These are phyloP conservation scores for Drosophila prosaltans DNA, from an alignment of 1,140 invertebrate genomes.

Conservation along the genomic window DNA sequence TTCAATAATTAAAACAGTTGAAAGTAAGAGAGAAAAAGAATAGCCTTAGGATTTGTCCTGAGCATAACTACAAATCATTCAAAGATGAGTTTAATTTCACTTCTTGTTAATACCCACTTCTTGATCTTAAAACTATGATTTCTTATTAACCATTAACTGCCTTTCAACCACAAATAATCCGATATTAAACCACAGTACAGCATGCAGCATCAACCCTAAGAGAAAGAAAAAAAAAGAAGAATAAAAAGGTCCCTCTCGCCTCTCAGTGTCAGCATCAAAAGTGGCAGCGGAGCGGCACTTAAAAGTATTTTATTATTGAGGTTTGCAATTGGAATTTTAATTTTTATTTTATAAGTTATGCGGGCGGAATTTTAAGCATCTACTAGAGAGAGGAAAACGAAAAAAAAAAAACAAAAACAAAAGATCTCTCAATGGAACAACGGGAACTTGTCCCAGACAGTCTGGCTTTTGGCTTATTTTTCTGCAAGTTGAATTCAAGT, in stretches of 20 bases:
- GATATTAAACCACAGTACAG: not conserved
- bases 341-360: constrained; percentile 78
- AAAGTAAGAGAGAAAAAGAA: too few relatives aligned
- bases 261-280: constrained; percentile 9
- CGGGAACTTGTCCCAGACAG: constrained; percentile 11
- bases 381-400: not conserved
- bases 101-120: not conserved
- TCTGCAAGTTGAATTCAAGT: constrained; percentile 17
- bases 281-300: constrained; percentile 42
- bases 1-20: too few relatives aligned
- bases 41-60: too few relatives aligned
- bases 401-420: too few relatives aligned
- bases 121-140: too few relatives aligned
- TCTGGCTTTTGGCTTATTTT: constrained; percentile 49
- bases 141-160: not conserved
- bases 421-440: not conserved
- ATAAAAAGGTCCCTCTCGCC: constrained; percentile 1
- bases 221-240: not conserved
- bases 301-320: constrained; percentile 74
- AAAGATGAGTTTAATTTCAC: not conserved
- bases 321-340: constrained; percentile 78
- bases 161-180: not conserved
- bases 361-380: constrained; percentile 64
- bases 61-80: not conserved
- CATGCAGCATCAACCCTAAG: not conserved